Evolutionary conservation across 2,797 vertebrate species (phyloP).

Genomic region (Neopelma chrysocephalum): DNA sequence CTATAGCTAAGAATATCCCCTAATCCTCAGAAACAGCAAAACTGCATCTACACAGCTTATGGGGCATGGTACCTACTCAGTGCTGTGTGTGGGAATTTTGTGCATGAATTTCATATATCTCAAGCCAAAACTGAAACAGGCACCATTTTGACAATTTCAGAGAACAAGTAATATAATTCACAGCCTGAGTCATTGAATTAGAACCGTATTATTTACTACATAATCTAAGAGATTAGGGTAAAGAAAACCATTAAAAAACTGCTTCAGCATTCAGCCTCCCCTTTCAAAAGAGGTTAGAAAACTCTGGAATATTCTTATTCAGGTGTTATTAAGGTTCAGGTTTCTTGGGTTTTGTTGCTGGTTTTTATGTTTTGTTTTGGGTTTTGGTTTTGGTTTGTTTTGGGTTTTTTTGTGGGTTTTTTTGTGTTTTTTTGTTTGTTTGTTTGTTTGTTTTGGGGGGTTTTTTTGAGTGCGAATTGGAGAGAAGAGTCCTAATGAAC

Average conservation of each 20-base stretch:
- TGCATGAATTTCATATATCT: background rate
- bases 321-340: background rate
- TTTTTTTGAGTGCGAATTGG: background rate
- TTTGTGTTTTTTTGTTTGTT: background rate
- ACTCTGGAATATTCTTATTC: background rate
- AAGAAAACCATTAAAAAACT: background rate
- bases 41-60: background rate
- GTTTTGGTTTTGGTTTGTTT: background rate
- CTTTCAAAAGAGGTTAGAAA: background rate
- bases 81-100: background rate
- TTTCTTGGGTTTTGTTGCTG: background rate
- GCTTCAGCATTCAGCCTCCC: background rate
- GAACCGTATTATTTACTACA: background rate
- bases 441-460: too few species aligned
- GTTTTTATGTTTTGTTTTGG: too few species aligned
- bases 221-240: background rate
- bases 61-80: background rate
- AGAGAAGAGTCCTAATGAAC: background rate
- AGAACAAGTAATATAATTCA: background rate
- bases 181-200: background rate
- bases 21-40: background rate
- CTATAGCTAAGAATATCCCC: background rate
- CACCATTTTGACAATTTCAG: background rate
- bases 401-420: background rate
- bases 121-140: background rate